Percentiles rank a stretch among this genome's conserved stretches.
Evolutionary conservation across 2,888 invertebrate genomes (phyloP).

Genomic region (Nesidiocoris tenuis): DNA sequence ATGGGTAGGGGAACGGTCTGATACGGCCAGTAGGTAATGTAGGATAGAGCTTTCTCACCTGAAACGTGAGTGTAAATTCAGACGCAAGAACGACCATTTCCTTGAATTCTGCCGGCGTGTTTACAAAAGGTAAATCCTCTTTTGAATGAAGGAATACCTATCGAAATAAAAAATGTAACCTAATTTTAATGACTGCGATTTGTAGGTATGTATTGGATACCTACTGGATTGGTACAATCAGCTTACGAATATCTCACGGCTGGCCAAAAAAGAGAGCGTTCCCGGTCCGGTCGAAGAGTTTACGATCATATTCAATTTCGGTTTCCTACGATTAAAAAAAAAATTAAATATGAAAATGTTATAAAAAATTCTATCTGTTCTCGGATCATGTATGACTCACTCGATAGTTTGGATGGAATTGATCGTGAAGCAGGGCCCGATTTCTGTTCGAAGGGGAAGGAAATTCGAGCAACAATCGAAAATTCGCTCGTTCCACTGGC

Average conservation of each 20-base stretch:
- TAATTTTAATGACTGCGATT: neutral
- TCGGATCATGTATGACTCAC: conserved; percentile 19
- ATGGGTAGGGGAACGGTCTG: too few relatives aligned
- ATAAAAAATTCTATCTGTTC: neutral
- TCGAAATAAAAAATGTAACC: neutral
- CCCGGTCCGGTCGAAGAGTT: conserved; percentile 19
- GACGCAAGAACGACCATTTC: conserved; percentile 53
- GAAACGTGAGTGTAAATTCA: conserved; percentile 55
- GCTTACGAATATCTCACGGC: conserved; percentile 19
- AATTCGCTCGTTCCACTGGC: conserved; percentile 50
- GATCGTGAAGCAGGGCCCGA: conserved; percentile 51
- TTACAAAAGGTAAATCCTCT: conserved; percentile 62
- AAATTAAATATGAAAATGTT: neutral
- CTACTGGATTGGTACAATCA: too few relatives aligned
- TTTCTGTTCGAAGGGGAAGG: conserved; percentile 51
- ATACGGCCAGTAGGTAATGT: too few relatives aligned
- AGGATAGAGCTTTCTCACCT: conserved; percentile 55
- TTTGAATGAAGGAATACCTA: conserved; percentile 63
- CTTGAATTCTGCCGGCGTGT: conserved; percentile 56
- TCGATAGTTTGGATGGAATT: conserved; percentile 50
- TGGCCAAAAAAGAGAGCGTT: conserved; percentile 12
- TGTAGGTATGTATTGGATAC: too few relatives aligned
- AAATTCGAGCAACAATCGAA: conserved; percentile 52
- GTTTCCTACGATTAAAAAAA: conserved; percentile 41
- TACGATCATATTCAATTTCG: neutral